Evolutionary conservation across 2,888 invertebrate genomes (phyloP).

Genomic region (Philonicus albiceps): DNA sequence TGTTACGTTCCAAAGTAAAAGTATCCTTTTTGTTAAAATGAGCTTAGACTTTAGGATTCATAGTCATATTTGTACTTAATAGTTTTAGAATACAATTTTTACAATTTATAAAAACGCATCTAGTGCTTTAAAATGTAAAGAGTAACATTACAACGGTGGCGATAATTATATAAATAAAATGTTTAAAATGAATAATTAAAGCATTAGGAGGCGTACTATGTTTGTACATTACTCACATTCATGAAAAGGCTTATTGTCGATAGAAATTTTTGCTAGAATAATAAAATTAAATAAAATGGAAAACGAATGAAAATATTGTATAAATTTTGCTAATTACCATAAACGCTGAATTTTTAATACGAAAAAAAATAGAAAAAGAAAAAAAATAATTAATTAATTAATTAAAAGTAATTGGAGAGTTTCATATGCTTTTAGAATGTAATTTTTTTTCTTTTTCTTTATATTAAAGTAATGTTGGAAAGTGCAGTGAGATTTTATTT

Average conservation of each 20-base stretch:
- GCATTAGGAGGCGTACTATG: not conserved
- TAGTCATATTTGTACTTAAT: slow-evolving; percentile 33
- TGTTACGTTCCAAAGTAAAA: not conserved
- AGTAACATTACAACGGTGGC: slow-evolving; percentile 13
- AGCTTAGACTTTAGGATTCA: slow-evolving; percentile 7
- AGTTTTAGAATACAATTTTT: slow-evolving; percentile 27
- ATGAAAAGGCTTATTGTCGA: slow-evolving; percentile 10
- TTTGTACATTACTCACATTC: slow-evolving; percentile 21
- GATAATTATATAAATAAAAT: slow-evolving; percentile 22
- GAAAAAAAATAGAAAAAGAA: no score
- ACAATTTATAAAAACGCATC: slow-evolving; percentile 35
- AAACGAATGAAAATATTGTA: not conserved
- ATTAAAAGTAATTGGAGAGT: not conserved
- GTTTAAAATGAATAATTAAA: not conserved
- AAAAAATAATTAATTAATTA: no score
- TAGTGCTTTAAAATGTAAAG: slow-evolving; percentile 26
- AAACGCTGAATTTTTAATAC: slow-evolving; percentile 35
- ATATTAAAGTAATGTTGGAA: not conserved
- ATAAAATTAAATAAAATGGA: not conserved
- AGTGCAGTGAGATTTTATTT: not conserved
- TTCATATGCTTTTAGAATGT: slow-evolving; percentile 34
- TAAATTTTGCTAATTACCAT: slow-evolving; percentile 14
- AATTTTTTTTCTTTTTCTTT: not conserved
- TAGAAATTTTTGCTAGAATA: slow-evolving; percentile 20
- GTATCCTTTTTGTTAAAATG: not conserved